Percentiles rank a stretch among this genome's conserved stretches.
Conservation (phyloP, 2,888 invertebrate species). For the Athalia circularis region DNA sequence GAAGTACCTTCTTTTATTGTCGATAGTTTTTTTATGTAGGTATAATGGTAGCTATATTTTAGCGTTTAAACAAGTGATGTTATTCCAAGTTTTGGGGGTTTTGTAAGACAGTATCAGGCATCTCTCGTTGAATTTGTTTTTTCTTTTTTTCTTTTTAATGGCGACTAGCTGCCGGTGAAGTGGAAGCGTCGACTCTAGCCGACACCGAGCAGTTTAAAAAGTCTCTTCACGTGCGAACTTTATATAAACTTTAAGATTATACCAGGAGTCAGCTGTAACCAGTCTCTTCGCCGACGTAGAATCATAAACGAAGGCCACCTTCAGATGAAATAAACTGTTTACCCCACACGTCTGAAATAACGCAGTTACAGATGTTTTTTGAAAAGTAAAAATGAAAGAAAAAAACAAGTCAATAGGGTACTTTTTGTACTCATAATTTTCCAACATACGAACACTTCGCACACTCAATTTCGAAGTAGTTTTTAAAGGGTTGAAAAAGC, state of each 20-base stretch:
- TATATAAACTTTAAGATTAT: slow-evolving; percentile 10
- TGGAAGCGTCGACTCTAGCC: no score
- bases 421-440: no score
- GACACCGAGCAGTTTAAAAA: background rate
- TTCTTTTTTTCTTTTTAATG: background rate
- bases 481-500: no score
- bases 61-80: background rate
- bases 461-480: no score
- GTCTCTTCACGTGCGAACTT: background rate
- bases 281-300: background rate
- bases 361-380: background rate
- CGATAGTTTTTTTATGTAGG: slow-evolving; percentile 9
- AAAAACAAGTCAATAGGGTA: no score
- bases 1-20: background rate
- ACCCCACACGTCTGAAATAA: background rate
- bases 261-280: background rate
- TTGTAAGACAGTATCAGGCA: background rate
- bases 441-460: no score
- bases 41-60: background rate
- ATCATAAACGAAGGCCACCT: slow-evolving; percentile 11
- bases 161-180: no score
- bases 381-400: background rate
- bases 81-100: background rate
- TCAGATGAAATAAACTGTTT: slow-evolving; percentile 7
- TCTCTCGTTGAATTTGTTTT: background rate